Evolutionary conservation across 1,140 invertebrate species (phyloP).

Genomic region (Sitodiplosis mosellana): DNA sequence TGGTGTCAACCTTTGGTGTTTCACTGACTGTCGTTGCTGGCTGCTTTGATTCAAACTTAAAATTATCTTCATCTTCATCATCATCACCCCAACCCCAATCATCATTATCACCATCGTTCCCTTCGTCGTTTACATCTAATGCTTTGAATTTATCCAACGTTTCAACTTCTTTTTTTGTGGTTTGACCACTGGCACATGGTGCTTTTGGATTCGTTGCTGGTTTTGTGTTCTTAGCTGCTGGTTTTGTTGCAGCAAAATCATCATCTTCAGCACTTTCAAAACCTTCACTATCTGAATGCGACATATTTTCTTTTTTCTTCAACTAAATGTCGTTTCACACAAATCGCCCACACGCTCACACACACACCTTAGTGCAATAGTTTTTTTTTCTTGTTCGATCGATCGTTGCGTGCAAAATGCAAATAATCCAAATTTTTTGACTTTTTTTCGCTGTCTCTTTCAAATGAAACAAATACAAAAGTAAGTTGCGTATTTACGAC

Average conservation of each 20-base stretch:
- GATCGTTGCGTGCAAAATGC: no score
- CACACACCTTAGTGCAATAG: no score
- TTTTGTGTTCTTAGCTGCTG: background rate
- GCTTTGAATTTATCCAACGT: background rate
- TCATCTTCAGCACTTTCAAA: slow-evolving; percentile 51
- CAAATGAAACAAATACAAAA: no score
- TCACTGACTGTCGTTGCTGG: background rate
- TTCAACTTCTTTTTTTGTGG: background rate
- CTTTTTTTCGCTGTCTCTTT: no score
- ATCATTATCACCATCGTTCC: background rate
- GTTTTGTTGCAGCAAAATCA: slow-evolving; percentile 9
- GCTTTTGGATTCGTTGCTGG: background rate
- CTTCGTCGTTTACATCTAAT: background rate
- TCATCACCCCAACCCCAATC: background rate
- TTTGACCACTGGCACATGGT: background rate
- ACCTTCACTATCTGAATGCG: slow-evolving; percentile 49
- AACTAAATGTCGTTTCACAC: no score
- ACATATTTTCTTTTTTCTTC: slow-evolving; percentile 26
- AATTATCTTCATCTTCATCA: background rate
- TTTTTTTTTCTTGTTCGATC: no score
- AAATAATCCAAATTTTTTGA: no score
- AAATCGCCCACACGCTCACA: no score
- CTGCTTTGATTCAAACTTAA: background rate
- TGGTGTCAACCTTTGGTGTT: background rate
- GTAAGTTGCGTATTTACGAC: no score